Conservation (phyloP, 1,140 invertebrate genomes). For the Pseudoatta argentina region DNA sequence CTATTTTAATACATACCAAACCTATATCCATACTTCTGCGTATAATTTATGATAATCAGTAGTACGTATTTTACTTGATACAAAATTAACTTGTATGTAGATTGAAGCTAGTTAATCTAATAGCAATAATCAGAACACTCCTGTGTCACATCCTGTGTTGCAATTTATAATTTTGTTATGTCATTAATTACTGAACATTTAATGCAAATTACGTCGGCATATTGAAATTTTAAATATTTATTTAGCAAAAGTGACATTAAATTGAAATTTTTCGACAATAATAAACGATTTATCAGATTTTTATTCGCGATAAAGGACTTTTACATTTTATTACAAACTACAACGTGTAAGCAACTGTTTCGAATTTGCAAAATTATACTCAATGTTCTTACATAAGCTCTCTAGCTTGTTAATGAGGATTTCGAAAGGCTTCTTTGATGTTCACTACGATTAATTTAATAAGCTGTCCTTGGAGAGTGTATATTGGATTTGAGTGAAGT, state of each 20-base stretch:
- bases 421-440: conserved; percentile 81
- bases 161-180: not conserved
- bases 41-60: conserved; percentile 13
- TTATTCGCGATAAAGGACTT: not conserved
- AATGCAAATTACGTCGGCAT: not conserved
- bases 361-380: conserved; percentile 39
- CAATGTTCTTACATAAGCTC: conserved; percentile 75
- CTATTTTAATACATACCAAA: conserved; percentile 5
- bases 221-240: not conserved
- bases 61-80: not conserved
- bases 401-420: conserved; percentile 77
- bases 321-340: not conserved
- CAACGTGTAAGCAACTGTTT: conserved; percentile 3
- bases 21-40: not conserved
- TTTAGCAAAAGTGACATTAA: not conserved
- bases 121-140: not conserved
- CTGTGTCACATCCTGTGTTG: not conserved
- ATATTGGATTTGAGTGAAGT: conserved; percentile 81
- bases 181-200: conserved; percentile 1
- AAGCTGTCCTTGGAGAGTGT: conserved; percentile 78
- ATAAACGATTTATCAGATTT: not conserved
- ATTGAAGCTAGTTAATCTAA: conserved; percentile 20
- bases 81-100: conserved; percentile 27
- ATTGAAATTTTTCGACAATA: too few relatives aligned
- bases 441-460: conserved; percentile 78